phyloP scores from a whole-genome alignment of 1,140 invertebrate genomes.

The Drosophila yakuba region DNA sequence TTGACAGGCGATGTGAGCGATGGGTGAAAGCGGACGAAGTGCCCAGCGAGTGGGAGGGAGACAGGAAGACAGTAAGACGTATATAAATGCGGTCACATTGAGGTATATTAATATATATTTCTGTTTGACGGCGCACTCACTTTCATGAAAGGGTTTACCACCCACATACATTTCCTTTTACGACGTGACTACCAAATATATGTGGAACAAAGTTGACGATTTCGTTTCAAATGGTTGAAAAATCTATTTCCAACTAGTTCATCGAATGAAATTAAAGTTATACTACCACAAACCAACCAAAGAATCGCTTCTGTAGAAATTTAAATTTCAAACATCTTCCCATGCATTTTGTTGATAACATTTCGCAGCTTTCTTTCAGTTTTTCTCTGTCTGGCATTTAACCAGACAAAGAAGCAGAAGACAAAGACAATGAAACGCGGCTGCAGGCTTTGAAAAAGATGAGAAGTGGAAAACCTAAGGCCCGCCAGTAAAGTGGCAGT shows the following conservation, averaged over 20 bases:
- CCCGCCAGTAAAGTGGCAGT: conserved; percentile 70
- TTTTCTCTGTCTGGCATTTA: no score
- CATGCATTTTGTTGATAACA: no score
- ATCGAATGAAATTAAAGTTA: no score
- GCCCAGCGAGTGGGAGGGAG: neutral
- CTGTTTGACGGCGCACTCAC: conserved; percentile 25
- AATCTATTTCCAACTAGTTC: no score
- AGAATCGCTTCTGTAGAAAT: neutral
- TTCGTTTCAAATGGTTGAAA: neutral
- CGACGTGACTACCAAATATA: neutral
- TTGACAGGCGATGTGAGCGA: conserved; percentile 68
- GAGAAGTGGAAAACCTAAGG: conserved; percentile 11
- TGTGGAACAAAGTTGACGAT: neutral
- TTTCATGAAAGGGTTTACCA: conserved; percentile 1
- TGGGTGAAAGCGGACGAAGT: conserved; percentile 34
- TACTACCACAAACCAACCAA: no score
- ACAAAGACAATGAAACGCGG: conserved; percentile 6
- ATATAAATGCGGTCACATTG: conserved; percentile 74
- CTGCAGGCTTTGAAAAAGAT: no score
- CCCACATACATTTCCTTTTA: neutral
- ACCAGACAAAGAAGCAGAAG: neutral
- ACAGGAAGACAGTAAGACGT: conserved; percentile 3
- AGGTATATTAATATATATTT: conserved; percentile 73
- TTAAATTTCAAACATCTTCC: neutral
- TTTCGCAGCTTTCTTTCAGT: no score